These are phyloP conservation scores for Tethea ocularis DNA, from an alignment of 2,888 invertebrate species.

Conservation along the genomic window DNA sequence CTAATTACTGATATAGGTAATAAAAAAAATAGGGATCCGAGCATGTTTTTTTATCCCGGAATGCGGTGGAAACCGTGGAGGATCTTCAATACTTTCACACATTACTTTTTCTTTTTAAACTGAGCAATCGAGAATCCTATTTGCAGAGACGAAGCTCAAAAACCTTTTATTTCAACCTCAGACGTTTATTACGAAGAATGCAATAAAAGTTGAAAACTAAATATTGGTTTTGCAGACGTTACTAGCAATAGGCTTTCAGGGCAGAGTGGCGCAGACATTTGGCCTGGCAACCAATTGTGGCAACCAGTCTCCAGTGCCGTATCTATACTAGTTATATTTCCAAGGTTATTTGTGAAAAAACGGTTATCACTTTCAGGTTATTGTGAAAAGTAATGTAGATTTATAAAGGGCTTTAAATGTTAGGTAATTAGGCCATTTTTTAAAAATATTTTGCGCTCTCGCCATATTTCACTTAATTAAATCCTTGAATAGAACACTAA, in stretches of 20 bases:
- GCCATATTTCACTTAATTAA: no score
- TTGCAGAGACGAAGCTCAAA: no score
- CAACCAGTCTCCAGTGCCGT: not conserved
- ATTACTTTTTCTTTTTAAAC: no score
- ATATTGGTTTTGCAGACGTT: slow-evolving; percentile 4
- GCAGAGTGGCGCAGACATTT: slow-evolving; percentile 2
- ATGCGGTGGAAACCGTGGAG: no score
- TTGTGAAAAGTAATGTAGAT: not conserved
- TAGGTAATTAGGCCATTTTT: not conserved
- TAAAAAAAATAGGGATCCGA: no score
- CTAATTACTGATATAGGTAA: no score
- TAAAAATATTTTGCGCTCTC: no score
- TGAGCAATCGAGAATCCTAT: not conserved
- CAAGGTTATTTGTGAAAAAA: not conserved
- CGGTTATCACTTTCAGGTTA: no score
- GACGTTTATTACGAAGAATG: not conserved
- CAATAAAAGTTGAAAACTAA: not conserved
- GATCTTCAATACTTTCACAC: no score
- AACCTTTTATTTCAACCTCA: not conserved
- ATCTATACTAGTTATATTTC: not conserved
- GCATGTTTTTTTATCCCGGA: no score
- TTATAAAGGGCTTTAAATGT: no score
- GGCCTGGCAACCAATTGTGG: slow-evolving; percentile 4
- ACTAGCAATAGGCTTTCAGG: slow-evolving; percentile 7
- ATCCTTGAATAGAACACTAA: no score